Conservation (phyloP, 2,888 invertebrate genomes). For the Drosophila nigritarsus region DNA sequence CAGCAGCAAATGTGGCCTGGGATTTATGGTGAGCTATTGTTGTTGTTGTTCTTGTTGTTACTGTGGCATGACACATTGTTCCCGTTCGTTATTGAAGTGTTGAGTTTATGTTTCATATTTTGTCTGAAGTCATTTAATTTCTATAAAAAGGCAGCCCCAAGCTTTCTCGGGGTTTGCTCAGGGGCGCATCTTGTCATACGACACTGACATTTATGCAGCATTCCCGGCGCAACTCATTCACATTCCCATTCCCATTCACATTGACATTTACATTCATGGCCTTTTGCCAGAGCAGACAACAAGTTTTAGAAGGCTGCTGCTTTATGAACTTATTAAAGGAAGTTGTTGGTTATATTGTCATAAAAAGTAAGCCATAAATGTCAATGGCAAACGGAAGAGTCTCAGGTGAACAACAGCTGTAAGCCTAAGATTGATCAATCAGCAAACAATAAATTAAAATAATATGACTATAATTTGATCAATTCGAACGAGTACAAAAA, state of each 20-base stretch:
- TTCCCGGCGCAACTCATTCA: conserved; percentile 30
- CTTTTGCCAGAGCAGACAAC: conserved; percentile 44
- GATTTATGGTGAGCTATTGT: conserved; percentile 58
- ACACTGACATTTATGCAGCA: conserved; percentile 63
- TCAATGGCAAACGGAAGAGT: conserved; percentile 6
- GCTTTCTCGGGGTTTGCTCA: conserved; percentile 3
- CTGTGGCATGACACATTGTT: conserved; percentile 56
- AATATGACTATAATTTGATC: not conserved
- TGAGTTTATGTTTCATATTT: conserved; percentile 66
- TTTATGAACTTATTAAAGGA: conserved; percentile 62
- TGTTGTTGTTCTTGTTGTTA: conserved; percentile 25
- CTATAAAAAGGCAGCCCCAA: conserved; percentile 53
- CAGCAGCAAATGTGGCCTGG: conserved; percentile 63
- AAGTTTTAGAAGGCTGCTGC: conserved; percentile 22
- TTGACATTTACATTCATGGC: conserved; percentile 34
- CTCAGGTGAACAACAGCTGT: conserved; percentile 39
- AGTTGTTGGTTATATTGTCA: conserved; percentile 44
- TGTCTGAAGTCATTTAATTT: conserved; percentile 65
- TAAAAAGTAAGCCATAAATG: conserved; percentile 35
- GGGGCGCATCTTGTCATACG: conserved; percentile 47
- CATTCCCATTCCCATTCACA: conserved; percentile 20
- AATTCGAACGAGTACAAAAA: not conserved
- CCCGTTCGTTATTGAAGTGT: conserved; percentile 63
- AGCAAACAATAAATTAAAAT: not conserved
- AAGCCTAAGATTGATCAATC: not conserved